phyloP scores from a whole-genome alignment of 2,888 invertebrate species.

The Laspeyria flexula region DNA sequence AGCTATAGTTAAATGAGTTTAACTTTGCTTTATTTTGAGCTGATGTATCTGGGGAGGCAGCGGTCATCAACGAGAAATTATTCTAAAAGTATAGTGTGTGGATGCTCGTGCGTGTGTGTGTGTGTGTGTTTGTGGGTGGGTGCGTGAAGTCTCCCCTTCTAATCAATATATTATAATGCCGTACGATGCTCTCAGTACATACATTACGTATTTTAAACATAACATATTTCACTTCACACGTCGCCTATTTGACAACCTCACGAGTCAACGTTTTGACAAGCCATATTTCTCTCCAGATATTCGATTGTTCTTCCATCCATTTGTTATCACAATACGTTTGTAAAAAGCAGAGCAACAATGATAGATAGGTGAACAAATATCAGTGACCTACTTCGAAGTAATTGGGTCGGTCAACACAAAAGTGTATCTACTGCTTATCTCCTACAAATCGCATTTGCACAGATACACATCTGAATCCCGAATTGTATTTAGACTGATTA shows the following conservation, averaged over 20 bases:
- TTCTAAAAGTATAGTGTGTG: no score
- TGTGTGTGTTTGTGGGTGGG: no score
- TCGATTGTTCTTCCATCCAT: not conserved
- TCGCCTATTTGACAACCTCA: not conserved
- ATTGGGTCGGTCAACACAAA: constrained; percentile 30
- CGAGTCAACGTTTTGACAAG: not conserved
- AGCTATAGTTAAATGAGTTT: no score
- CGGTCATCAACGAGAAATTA: no score
- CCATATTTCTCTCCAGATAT: not conserved
- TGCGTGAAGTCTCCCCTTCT: no score
- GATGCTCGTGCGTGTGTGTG: no score
- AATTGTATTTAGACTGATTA: not conserved
- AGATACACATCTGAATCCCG: not conserved
- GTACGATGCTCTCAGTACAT: no score
- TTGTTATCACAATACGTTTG: constrained; percentile 1
- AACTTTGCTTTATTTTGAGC: no score
- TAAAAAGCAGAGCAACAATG: constrained; percentile 17
- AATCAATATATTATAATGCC: no score
- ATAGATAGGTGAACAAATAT: constrained; percentile 28
- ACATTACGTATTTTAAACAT: no score
- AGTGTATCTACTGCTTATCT: constrained; percentile 9
- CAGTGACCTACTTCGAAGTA: constrained; percentile 33
- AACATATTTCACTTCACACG: no score
- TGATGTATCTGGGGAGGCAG: no score
- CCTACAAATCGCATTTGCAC: constrained; percentile 4